Percentiles rank a stretch among this genome's conserved stretches.
phyloP scores from a whole-genome alignment of 2,888 invertebrate species.

The Rhagium mordax region DNA sequence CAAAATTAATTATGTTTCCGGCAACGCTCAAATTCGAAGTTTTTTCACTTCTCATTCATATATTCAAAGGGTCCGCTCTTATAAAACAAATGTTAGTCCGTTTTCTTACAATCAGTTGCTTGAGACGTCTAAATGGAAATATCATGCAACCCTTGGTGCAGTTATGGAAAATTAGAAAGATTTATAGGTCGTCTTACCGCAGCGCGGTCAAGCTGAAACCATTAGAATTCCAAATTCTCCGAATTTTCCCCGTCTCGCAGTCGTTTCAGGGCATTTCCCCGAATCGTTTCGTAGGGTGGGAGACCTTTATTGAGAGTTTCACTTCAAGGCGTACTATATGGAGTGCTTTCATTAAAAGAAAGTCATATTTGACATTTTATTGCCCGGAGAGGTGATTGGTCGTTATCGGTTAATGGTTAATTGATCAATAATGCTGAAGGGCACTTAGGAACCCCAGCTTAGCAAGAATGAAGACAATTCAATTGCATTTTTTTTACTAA shows the following conservation, averaged over 20 bases:
- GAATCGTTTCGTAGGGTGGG: constrained; percentile 1
- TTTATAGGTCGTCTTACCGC: constrained; percentile 61
- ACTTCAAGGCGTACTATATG: constrained; percentile 3
- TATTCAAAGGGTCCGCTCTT: background rate
- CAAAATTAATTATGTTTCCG: background rate
- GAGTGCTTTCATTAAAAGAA: constrained; percentile 15
- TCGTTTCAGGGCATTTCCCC: constrained; percentile 32
- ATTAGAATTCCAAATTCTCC: constrained; percentile 55
- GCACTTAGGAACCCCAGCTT: constrained; percentile 5
- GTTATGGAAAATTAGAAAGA: constrained; percentile 65
- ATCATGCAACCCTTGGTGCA: constrained; percentile 17
- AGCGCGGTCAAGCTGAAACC: constrained; percentile 62
- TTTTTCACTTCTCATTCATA: constrained; percentile 12
- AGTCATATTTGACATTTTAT: constrained; percentile 30
- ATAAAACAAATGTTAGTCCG: constrained; percentile 3
- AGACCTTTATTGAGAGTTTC: constrained; percentile 21
- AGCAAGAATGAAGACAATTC: background rate
- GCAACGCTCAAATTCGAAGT: background rate
- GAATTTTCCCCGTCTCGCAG: constrained; percentile 21
- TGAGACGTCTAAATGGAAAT: constrained; percentile 21
- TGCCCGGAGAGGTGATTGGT: constrained; percentile 20
- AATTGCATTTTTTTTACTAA: too few relatives aligned
- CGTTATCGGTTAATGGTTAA: background rate
- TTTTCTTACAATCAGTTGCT: constrained; percentile 13
- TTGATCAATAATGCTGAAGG: background rate